Evolutionary conservation across 2,113 vertebrate species (phyloP), one percentile per base, ranked within the genome.

Genomic region (Otus sunia): DNA sequence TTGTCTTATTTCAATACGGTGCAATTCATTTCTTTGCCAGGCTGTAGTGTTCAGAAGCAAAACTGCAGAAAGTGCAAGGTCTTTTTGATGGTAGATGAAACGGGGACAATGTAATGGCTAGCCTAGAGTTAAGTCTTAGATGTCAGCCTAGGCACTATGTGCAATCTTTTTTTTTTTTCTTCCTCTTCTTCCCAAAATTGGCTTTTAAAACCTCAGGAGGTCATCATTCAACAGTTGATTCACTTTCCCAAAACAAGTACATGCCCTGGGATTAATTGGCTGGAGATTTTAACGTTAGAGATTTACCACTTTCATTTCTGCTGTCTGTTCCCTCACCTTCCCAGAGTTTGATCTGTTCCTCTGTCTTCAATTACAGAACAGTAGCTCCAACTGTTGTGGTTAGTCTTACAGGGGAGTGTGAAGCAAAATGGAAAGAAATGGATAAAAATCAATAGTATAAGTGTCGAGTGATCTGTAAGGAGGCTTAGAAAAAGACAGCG

Each of bases 331-430:
- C 88, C 62, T 89, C 45, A 53, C 62, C 69, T 90, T 79, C 37
- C 52, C 49, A 6, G 47, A 69, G 86, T 92, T 55, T 94, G 73
- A 87, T 94, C 66, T 90, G 36, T 79, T 91, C 69, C 52, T 37
- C 55, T 76, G 66, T 56, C 87, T 83, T 94, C 94, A 95, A 32
- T 94, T 89, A 87, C 84, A 89, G 68, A 74, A n/a, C 55, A 73
- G 86, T 9, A 84, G 80, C 73, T 89, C 39, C 64, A 71, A 6
- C 47, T 49, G 12, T 25, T 90, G 26, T 68, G 45, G 18, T 77
- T 88, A 43, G 47, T 59, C 60, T 43, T 79, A 43, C 0, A 92
- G 82, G 22, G 29, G n/a, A 88, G 7, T 1, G 0, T 36, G 56
- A 25, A 81, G 41, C 17, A 56, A 85, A 89, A 81, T 71, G 36